phyloP scores from a whole-genome alignment of 2,113 vertebrate genomes.

The Damaliscus lunatus region DNA sequence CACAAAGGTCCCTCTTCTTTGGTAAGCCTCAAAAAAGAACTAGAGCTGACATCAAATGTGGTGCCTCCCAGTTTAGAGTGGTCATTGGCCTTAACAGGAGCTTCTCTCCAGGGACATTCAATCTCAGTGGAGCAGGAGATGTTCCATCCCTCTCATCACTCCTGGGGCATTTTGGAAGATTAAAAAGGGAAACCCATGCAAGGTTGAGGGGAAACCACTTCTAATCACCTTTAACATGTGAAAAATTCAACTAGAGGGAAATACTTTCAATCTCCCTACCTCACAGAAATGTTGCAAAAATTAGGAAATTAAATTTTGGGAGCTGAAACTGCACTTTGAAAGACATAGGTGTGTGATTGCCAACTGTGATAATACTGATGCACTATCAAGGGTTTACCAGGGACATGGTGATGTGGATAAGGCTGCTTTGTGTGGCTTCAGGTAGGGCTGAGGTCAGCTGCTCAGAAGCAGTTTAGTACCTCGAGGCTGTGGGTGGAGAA shows the following conservation, averaged over 20 bases:
- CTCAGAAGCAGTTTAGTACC: conserved; percentile 22
- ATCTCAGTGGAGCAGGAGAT: not conserved
- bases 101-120: not conserved
- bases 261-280: not conserved
- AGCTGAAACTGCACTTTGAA: not conserved
- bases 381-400: not conserved
- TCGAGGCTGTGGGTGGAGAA: not conserved
- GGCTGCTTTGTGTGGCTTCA: conserved; percentile 17
- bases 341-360: not conserved
- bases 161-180: not conserved
- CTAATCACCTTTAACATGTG: not conserved
- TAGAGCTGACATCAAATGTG: not conserved
- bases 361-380: not conserved
- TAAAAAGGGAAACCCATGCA: not conserved
- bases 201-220: not conserved
- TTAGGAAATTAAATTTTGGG: not conserved
- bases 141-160: not conserved
- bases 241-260: not conserved
- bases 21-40: not conserved
- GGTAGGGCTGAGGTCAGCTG: not conserved
- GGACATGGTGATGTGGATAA: not conserved
- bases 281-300: not conserved
- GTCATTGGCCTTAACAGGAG: not conserved
- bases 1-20: not conserved
- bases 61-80: not conserved